These are phyloP conservation scores for Nothocercus nigrocapillus DNA, from an alignment of 2,113 vertebrate species.

Conservation along the genomic window DNA sequence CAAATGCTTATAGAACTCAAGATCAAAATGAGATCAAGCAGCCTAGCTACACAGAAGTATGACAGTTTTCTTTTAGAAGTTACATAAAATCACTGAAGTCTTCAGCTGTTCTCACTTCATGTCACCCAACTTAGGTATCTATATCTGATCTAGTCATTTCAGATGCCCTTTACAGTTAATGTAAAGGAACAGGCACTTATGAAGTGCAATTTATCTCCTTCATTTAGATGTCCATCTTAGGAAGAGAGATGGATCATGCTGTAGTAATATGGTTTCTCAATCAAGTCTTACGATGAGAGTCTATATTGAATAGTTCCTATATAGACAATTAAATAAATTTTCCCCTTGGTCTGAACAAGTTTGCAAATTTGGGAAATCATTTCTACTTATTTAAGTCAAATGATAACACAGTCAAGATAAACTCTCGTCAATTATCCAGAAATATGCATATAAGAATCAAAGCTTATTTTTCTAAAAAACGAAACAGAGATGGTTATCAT, in stretches of 20 bases:
- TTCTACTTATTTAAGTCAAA: background rate
- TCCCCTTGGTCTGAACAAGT: rapidly evolving
- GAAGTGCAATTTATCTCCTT: background rate
- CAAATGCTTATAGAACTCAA: background rate
- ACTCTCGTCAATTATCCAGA: background rate
- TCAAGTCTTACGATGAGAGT: background rate
- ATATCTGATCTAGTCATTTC: background rate
- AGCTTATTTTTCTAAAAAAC: background rate
- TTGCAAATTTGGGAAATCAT: background rate
- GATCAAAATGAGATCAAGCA: background rate
- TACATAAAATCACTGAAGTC: background rate
- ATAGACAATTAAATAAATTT: background rate
- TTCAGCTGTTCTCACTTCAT: background rate
- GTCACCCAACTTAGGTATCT: background rate
- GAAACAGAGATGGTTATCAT: background rate
- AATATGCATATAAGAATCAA: background rate
- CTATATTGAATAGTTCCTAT: background rate
- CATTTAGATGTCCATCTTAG: background rate
- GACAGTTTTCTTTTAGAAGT: background rate
- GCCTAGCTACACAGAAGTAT: background rate
- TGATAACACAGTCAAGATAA: background rate
- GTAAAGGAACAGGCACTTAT: background rate
- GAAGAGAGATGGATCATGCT: background rate
- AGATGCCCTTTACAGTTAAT: background rate
- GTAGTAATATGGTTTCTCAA: background rate